Percentiles rank a stretch among this genome's conserved stretches.
phyloP scores from a whole-genome alignment of 2,113 vertebrate genomes.

The Columba livia region DNA sequence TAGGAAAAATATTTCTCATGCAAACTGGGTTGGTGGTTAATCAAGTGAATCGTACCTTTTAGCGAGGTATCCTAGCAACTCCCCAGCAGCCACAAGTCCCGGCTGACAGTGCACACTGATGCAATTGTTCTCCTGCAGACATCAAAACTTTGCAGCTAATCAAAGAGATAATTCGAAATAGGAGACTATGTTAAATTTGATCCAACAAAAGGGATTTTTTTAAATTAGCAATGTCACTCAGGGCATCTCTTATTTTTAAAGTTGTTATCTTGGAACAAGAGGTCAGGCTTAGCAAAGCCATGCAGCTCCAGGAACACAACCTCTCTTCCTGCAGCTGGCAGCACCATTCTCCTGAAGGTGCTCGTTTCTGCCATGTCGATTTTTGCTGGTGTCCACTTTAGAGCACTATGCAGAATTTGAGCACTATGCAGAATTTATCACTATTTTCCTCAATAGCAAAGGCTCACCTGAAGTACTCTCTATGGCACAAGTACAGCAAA shows the following conservation, averaged over 20 bases:
- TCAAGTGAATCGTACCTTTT: slow-evolving; percentile 71
- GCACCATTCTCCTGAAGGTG: neutral
- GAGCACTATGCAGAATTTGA: neutral
- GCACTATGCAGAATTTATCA: neutral
- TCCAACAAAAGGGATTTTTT: slow-evolving; percentile 46
- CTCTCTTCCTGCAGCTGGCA: neutral
- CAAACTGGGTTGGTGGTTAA: slow-evolving; percentile 65
- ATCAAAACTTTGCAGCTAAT: slow-evolving; percentile 72
- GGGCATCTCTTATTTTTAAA: neutral
- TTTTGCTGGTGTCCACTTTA: neutral
- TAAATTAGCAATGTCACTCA: neutral
- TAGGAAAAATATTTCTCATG: slow-evolving; percentile 52
- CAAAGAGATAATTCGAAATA: slow-evolving; percentile 65
- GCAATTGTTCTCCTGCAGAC: slow-evolving; percentile 69
- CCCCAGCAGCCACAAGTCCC: slow-evolving; percentile 59
- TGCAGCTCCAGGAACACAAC: neutral
- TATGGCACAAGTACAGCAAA: neutral
- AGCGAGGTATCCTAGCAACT: slow-evolving; percentile 76
- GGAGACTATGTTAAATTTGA: slow-evolving; percentile 45
- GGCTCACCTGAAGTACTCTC: neutral
- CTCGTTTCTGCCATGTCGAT: fast-evolving
- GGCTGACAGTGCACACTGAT: slow-evolving; percentile 49
- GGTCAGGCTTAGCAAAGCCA: neutral
- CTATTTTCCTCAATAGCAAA: neutral
- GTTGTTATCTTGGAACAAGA: neutral